These are phyloP conservation scores for Lissonota sp. DNA, from an alignment of 2,888 invertebrate genomes.

Conservation along the genomic window DNA sequence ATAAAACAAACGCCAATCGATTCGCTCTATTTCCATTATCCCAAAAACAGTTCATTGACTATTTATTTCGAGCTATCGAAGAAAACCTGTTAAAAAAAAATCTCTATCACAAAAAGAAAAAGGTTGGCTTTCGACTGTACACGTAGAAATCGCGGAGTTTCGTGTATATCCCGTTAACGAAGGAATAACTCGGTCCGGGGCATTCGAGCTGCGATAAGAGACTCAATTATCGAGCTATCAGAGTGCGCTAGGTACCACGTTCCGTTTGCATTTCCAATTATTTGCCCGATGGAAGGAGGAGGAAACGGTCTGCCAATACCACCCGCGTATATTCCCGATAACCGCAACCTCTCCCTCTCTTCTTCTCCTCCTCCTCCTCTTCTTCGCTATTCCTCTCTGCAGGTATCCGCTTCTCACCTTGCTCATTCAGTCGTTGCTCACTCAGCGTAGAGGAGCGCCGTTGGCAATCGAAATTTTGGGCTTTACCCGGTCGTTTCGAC, in stretches of 20 bases:
- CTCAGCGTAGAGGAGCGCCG: constrained; percentile 25
- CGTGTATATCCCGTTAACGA: constrained; percentile 20
- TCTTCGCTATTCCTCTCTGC: constrained; percentile 23
- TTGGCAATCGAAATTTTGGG: constrained; percentile 18
- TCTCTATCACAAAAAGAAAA: too few relatives aligned
- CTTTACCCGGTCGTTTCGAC: constrained; percentile 34
- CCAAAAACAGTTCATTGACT: too few relatives aligned
- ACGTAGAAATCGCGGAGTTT: too few relatives aligned
- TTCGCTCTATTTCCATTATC: too few relatives aligned
- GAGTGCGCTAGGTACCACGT: constrained; percentile 75
- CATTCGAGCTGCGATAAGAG: constrained; percentile 80
- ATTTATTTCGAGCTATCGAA: too few relatives aligned
- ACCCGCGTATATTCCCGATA: constrained; percentile 76
- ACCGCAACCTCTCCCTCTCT: constrained; percentile 58
- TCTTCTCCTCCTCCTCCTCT: constrained; percentile 32
- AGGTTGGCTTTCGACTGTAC: too few relatives aligned
- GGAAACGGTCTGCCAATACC: constrained; percentile 83
- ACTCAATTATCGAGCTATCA: constrained; percentile 84
- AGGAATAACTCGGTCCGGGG: constrained; percentile 39
- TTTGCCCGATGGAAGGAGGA: constrained; percentile 72
- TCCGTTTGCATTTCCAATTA: constrained; percentile 84
- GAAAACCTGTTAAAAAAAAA: too few relatives aligned
- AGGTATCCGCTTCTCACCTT: constrained; percentile 51
- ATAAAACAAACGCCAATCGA: too few relatives aligned
- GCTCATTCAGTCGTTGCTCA: constrained; percentile 18